Evolutionary conservation across 2,113 vertebrate species (phyloP).

Genomic region (Glaucidium brasilianum): DNA sequence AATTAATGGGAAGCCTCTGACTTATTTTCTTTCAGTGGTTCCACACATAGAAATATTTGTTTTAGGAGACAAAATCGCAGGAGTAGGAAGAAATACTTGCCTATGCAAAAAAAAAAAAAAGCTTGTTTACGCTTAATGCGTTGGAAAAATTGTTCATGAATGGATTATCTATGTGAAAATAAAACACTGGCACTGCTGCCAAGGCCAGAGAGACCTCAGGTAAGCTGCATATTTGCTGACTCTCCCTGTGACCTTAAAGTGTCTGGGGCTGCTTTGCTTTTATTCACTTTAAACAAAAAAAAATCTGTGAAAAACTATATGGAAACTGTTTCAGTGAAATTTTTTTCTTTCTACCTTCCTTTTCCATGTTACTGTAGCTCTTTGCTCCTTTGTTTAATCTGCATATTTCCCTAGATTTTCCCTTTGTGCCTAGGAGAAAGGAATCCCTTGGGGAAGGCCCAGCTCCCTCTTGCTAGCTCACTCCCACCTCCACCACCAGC

Average conservation of each 20-base stretch:
- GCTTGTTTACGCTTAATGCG: neutral
- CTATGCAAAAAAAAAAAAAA: constrained; percentile 27
- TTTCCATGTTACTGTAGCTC: neutral
- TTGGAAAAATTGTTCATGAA: neutral
- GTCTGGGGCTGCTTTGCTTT: neutral
- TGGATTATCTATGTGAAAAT: neutral
- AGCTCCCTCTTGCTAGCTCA: neutral
- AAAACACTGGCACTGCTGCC: neutral
- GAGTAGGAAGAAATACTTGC: neutral
- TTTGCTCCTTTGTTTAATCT: neutral
- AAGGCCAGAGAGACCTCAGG: neutral
- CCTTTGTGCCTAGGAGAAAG: neutral
- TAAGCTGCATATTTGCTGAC: neutral
- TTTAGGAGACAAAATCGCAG: neutral
- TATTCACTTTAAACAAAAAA: neutral
- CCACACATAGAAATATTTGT: neutral
- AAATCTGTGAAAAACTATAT: neutral
- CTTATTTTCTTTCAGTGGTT: neutral
- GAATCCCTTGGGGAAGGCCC: neutral
- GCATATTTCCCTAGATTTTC: neutral
- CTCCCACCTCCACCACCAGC: neutral
- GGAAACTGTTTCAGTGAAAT: neutral
- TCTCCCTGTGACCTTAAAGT: neutral
- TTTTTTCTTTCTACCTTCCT: neutral
- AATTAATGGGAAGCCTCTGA: neutral